A percentile compares a stretch with the other conserved stretches of the same genome.
These are phyloP conservation scores for Setophaga kirtlandii DNA, from an alignment of 2,113 vertebrate genomes.

Conservation along the genomic window DNA sequence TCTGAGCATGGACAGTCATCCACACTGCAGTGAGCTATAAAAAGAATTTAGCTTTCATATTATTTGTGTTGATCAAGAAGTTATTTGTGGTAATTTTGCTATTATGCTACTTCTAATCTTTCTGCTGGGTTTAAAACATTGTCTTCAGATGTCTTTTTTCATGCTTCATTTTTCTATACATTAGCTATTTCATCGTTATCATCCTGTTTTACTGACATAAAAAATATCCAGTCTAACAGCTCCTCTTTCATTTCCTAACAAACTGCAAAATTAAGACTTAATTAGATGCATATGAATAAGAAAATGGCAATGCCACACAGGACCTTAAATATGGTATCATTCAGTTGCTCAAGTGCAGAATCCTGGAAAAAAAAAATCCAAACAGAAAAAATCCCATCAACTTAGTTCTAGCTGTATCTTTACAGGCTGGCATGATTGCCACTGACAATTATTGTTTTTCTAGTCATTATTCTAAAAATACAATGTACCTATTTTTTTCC, in stretches of 20 bases:
- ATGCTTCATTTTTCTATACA: not conserved
- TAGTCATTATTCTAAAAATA: conserved; percentile 24
- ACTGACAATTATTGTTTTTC: conserved; percentile 43
- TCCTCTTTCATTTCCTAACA: conserved; percentile 64
- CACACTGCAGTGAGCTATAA: not conserved
- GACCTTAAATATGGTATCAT: conserved; percentile 58
- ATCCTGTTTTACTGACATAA: conserved; percentile 33
- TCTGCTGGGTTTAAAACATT: not conserved
- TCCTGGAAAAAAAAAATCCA: not conserved
- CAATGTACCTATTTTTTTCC: not conserved
- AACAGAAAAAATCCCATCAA: not conserved
- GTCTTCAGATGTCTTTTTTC: not conserved
- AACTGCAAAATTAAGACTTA: conserved; percentile 73
- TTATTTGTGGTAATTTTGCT: conserved; percentile 3
- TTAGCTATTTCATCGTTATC: not conserved
- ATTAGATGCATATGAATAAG: conserved; percentile 66
- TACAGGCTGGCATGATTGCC: conserved; percentile 46
- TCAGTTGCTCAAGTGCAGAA: conserved; percentile 53
- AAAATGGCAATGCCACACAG: conserved; percentile 53
- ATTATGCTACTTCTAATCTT: not conserved
- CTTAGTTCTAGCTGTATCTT: conserved; percentile 52
- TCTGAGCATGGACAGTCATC: not conserved
- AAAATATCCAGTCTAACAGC: conserved; percentile 47
- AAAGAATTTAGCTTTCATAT: not conserved
- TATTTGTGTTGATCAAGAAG: not conserved